phyloP scores from a whole-genome alignment of 23 tunicate genomes.

The Ciona savignyi region DNA sequence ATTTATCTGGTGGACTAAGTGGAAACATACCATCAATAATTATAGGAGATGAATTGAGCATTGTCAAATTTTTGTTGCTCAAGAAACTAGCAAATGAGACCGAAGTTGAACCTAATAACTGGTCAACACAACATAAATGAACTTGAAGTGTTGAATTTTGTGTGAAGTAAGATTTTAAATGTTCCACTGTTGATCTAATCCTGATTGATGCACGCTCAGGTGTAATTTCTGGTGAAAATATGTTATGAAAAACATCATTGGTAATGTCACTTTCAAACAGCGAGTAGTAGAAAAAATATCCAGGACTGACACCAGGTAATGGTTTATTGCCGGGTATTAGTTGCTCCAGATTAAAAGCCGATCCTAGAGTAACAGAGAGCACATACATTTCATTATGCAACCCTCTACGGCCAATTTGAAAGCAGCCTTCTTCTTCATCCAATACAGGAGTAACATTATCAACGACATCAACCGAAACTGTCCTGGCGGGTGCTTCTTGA shows the following conservation, averaged over 20 bases:
- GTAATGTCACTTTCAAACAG: slow-evolving; percentile 93
- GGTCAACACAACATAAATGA: slow-evolving; percentile 92
- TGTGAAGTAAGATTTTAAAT: slow-evolving; percentile 39
- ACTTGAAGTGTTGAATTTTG: slow-evolving; percentile 39
- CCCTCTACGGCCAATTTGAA: slow-evolving; percentile 60
- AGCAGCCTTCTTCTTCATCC: slow-evolving; percentile 72
- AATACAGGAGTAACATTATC: slow-evolving; percentile 44
- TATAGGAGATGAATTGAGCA: slow-evolving; percentile 26
- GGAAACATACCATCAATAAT: slow-evolving; percentile 48
- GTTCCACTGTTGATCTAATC: slow-evolving; percentile 40
- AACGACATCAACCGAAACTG: slow-evolving; percentile 11
- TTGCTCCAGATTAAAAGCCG: slow-evolving; percentile 79
- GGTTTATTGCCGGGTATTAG: slow-evolving; percentile 55
- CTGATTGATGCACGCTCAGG: slow-evolving; percentile 95
- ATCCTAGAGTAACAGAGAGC: slow-evolving; percentile 78
- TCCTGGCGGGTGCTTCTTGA: slow-evolving; percentile 73
- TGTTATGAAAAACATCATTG: slow-evolving; percentile 79
- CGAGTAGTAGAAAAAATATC: slow-evolving; percentile 82
- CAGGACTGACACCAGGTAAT: slow-evolving; percentile 37
- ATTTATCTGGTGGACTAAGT: slow-evolving; percentile 34
- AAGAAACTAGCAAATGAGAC: slow-evolving; percentile 43
- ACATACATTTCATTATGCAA: slow-evolving; percentile 66
- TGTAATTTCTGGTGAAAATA: slow-evolving; percentile 66
- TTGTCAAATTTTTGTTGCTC: slow-evolving; percentile 20
- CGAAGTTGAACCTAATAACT: slow-evolving; percentile 61